Evolutionary conservation across 2,888 invertebrate genomes (phyloP).

Genomic region (Drosophila vallismaia): DNA sequence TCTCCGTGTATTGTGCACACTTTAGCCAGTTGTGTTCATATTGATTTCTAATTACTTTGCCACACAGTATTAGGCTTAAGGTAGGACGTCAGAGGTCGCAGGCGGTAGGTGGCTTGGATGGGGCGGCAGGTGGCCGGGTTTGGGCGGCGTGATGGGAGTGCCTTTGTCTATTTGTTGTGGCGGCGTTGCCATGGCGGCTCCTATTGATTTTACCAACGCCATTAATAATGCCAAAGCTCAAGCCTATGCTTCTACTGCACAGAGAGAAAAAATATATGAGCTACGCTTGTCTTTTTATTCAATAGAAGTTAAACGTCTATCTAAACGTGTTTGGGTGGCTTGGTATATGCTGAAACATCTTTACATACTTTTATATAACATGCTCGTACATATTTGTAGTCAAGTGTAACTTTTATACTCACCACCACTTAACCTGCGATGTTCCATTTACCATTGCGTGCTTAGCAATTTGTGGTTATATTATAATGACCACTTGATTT

Average conservation of each 20-base stretch:
- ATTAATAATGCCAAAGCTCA: conserved; percentile 63
- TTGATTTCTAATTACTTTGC: conserved; percentile 71
- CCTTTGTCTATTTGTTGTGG: conserved; percentile 67
- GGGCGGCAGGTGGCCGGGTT: not conserved
- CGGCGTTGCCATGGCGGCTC: conserved; percentile 70
- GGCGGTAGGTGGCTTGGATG: conserved; percentile 3
- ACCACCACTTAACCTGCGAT: not conserved
- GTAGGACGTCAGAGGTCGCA: conserved; percentile 49
- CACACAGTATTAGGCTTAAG: conserved; percentile 59
- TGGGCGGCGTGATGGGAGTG: conserved; percentile 12
- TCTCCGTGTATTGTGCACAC: conserved; percentile 12
- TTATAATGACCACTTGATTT: conserved; percentile 76
- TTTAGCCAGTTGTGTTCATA: conserved; percentile 62
- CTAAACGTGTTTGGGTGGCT: not conserved
- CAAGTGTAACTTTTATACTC: not conserved
- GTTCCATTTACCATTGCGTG: conserved; percentile 61
- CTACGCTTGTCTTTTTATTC: too few species aligned
- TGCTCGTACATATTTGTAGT: not conserved
- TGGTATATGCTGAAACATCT: not conserved
- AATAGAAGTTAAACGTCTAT: not conserved
- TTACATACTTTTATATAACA: not conserved
- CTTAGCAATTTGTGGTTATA: conserved; percentile 75
- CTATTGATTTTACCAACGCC: conserved; percentile 73
- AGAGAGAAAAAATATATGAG: not conserved
- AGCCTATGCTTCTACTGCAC: conserved; percentile 25